phyloP scores from a whole-genome alignment of 2,888 invertebrate genomes.

The Linyphia triangularis region DNA sequence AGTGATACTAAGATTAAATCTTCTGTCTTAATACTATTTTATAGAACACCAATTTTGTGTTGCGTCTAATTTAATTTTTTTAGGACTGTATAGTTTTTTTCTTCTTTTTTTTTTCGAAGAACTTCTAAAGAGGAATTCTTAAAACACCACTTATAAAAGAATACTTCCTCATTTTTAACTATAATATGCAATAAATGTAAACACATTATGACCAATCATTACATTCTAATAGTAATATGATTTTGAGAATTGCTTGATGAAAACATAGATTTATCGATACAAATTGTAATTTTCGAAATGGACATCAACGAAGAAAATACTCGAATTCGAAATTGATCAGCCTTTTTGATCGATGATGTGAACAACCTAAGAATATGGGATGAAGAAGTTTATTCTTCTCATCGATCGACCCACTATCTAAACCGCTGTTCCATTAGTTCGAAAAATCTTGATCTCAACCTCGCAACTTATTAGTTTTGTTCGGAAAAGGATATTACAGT shows the following conservation, averaged over 20 bases:
- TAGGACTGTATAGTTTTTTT: too few relatives aligned
- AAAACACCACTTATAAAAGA: too few relatives aligned
- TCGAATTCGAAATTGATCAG: neutral
- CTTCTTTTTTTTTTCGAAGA: too few relatives aligned
- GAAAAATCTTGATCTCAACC: conserved; percentile 3
- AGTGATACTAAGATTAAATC: too few relatives aligned
- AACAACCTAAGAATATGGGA: neutral
- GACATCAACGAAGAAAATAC: neutral
- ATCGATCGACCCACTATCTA: neutral
- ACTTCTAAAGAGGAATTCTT: too few relatives aligned
- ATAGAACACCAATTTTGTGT: too few relatives aligned
- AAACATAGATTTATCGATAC: neutral
- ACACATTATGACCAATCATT: too few relatives aligned
- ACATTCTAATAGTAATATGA: neutral
- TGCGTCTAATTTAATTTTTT: too few relatives aligned
- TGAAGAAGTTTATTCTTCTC: neutral
- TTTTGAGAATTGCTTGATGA: neutral
- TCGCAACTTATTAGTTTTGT: neutral
- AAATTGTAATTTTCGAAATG: neutral
- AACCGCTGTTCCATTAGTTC: conserved; percentile 1
- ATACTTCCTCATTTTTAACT: too few relatives aligned
- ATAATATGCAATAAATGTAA: too few relatives aligned
- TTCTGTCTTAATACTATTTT: too few relatives aligned
- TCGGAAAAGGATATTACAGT: neutral
- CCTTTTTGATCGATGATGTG: neutral